These are phyloP conservation scores for Chamaetylas fuelleborni DNA, from an alignment of 2,113 vertebrate genomes.

Conservation along the genomic window DNA sequence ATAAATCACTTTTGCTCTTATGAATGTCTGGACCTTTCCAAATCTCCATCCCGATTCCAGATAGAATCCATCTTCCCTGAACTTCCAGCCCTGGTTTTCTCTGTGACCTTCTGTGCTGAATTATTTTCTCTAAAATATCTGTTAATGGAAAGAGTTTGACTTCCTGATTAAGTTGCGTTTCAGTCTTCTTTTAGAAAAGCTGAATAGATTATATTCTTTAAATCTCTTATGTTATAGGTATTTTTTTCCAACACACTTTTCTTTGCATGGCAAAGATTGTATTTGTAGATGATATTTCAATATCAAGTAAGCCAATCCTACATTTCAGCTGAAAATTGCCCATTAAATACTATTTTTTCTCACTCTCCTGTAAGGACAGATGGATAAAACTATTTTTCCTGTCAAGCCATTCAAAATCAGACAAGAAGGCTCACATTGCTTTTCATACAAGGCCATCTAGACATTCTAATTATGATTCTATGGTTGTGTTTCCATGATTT, in stretches of 20 bases:
- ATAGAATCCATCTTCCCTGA: neutral
- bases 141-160: neutral
- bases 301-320: neutral
- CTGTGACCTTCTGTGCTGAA: neutral
- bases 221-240: neutral
- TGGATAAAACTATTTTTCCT: neutral
- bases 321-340: neutral
- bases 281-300: neutral
- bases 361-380: neutral
- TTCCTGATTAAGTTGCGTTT: neutral
- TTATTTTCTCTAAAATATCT: neutral
- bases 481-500: neutral
- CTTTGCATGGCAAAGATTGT: neutral
- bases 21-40: neutral
- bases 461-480: neutral
- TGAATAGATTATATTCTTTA: neutral
- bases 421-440: neutral
- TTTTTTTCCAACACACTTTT: neutral
- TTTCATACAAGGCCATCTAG: neutral
- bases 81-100: neutral
- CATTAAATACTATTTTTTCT: neutral
- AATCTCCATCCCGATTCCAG: neutral
- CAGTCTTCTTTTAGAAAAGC: neutral
- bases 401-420: neutral
- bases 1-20: neutral